Evolutionary conservation across 1,140 invertebrate genomes (phyloP).

Genomic region (Drosophila mayri): DNA sequence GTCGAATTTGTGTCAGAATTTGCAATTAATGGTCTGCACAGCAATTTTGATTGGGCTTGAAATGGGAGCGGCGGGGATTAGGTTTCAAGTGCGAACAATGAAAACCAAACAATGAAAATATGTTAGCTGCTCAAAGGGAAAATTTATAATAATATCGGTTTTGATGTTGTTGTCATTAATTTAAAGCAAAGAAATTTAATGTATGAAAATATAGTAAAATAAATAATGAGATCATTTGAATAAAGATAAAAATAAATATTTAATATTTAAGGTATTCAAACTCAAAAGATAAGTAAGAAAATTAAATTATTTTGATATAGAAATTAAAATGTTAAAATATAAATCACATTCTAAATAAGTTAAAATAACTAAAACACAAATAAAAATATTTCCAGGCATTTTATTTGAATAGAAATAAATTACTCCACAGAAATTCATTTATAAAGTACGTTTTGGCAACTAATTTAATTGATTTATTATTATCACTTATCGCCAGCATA

Average conservation of each 20-base stretch:
- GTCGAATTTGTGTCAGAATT: constrained; percentile 40
- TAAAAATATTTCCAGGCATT: too few relatives aligned
- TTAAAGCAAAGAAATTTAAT: neutral
- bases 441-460: too few relatives aligned
- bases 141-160: neutral
- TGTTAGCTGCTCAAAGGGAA: neutral
- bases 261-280: too few relatives aligned
- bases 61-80: constrained; percentile 9
- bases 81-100: constrained; percentile 22
- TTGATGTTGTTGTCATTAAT: neutral
- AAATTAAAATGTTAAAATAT: neutral
- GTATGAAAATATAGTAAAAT: neutral
- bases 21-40: constrained; percentile 33
- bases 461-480: neutral
- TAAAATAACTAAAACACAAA: too few relatives aligned
- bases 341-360: neutral
- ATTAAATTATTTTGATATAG: too few relatives aligned
- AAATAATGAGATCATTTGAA: neutral
- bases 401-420: neutral
- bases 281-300: too few relatives aligned
- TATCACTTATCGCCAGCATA: neutral
- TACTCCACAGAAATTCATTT: neutral
- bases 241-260: too few relatives aligned
- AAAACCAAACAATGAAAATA: neutral
- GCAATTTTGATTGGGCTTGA: constrained; percentile 19